Conservation (phyloP, 2,797 vertebrate species). For the Nyctalus aviator region DNA sequence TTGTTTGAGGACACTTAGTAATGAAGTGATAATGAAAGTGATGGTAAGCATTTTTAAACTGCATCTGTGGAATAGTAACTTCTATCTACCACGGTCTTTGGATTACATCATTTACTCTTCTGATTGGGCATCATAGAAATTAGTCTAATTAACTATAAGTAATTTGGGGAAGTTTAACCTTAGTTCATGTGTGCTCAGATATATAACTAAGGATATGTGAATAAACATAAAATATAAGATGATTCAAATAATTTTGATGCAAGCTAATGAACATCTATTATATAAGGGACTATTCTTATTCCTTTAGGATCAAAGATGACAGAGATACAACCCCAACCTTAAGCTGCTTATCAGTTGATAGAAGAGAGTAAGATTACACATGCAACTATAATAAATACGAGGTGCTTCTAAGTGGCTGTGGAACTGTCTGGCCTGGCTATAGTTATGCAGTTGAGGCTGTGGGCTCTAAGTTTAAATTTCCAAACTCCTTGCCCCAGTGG, state of each 20-base stretch:
- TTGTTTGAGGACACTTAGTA: neutral
- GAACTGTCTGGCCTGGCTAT: slow-evolving; percentile 20
- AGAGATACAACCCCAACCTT: neutral
- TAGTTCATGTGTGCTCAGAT: neutral
- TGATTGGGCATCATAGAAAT: neutral
- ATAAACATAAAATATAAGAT: neutral
- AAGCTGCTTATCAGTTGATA: neutral
- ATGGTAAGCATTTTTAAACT: neutral
- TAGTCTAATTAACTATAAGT: neutral
- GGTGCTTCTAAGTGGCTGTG: neutral
- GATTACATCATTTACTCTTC: neutral
- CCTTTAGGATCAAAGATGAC: neutral
- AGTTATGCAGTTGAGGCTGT: neutral
- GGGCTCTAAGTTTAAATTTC: neutral
- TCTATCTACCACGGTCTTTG: neutral
- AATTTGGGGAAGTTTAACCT: neutral
- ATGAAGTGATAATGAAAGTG: neutral
- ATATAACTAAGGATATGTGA: neutral
- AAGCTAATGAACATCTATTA: slow-evolving; percentile 18
- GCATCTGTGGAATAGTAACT: neutral
- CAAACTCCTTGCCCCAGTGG: neutral
- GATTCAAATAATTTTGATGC: neutral
- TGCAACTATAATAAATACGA: neutral
- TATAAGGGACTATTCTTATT: neutral
- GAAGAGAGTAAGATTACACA: neutral